These are phyloP conservation scores for Tetrax tetrax DNA, from an alignment of 2,113 vertebrate species.

Conservation along the genomic window DNA sequence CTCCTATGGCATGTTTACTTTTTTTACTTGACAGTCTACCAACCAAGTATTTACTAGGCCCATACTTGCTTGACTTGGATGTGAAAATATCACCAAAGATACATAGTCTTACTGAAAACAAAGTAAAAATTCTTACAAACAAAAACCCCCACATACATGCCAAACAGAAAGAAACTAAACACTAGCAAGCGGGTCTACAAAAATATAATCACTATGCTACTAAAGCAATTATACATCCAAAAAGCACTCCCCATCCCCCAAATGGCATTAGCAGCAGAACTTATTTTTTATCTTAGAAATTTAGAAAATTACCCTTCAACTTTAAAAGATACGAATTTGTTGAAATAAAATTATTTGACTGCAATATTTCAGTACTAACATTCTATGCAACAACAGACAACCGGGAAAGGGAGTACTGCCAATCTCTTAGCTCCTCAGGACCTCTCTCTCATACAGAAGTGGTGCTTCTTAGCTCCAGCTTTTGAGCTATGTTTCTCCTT, in stretches of 20 bases:
- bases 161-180: not conserved
- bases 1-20: not conserved
- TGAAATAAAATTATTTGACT: not conserved
- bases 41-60: not conserved
- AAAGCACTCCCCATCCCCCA: not conserved
- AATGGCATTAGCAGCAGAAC: not conserved
- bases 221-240: not conserved
- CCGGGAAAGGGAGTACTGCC: not conserved
- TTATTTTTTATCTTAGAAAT: not conserved
- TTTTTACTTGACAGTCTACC: not conserved
- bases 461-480: fast-evolving
- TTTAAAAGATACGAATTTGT: not conserved
- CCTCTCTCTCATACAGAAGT: not conserved
- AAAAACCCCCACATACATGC: not conserved
- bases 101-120: not conserved
- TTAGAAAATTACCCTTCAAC: not conserved
- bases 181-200: not conserved
- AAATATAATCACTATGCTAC: not conserved
- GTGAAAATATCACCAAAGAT: not conserved
- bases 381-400: not conserved
- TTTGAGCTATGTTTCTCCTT: not conserved
- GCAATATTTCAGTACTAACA: not conserved
- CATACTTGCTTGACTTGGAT: fast-evolving
- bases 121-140: not conserved
- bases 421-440: not conserved